phyloP scores from a whole-genome alignment of 2,797 vertebrate species.

The Alca torda region DNA sequence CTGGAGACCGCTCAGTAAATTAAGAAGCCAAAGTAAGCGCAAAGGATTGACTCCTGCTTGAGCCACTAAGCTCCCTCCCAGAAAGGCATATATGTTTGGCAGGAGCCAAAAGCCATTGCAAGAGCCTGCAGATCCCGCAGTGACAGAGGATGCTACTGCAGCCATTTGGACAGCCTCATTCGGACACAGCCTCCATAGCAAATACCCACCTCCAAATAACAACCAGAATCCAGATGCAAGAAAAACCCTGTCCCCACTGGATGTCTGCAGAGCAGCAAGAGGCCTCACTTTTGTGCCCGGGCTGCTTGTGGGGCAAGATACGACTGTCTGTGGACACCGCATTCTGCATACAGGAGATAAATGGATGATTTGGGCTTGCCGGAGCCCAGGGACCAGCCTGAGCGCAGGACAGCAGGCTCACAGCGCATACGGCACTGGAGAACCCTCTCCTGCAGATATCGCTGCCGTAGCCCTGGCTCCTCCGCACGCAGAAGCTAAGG shows the following conservation, averaged over 20 bases:
- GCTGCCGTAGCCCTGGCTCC: fast-evolving
- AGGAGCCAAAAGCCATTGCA: not conserved
- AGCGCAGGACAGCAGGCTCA: fast-evolving
- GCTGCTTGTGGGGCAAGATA: not conserved
- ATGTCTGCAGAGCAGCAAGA: fast-evolving
- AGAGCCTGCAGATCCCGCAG: not conserved
- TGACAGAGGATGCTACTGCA: not conserved
- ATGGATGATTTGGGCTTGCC: fast-evolving
- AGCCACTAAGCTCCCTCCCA: not conserved
- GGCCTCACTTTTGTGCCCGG: not conserved
- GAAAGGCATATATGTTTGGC: not conserved
- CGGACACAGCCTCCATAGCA: fast-evolving
- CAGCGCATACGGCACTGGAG: not conserved
- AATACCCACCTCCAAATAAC: not conserved
- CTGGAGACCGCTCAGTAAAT: not conserved
- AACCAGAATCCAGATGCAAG: not conserved
- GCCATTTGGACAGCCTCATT: not conserved
- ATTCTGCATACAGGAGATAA: not conserved
- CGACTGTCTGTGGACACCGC: fast-evolving
- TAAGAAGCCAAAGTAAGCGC: not conserved
- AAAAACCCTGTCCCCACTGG: not conserved
- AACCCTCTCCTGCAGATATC: not conserved
- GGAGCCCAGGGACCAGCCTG: not conserved
- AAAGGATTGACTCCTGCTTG: not conserved
- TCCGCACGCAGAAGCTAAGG: not conserved